These are phyloP conservation scores for Lytechinus variegatus DNA, from an alignment of 35 echinoderm and acorn worm species.

Conservation along the genomic window DNA sequence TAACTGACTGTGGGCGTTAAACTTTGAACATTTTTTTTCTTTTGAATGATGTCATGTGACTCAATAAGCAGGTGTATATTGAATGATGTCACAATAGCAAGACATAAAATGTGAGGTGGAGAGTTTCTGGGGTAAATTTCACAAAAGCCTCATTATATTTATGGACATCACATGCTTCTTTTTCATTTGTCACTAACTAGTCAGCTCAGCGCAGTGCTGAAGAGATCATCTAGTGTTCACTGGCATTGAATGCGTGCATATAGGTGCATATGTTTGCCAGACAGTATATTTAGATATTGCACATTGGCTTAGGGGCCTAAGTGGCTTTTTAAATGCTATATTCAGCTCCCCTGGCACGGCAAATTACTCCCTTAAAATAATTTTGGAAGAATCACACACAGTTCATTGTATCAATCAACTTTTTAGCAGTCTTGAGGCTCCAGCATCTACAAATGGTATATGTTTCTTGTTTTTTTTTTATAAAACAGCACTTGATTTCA, in stretches of 20 bases:
- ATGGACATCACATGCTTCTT: too few species aligned
- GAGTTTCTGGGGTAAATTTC: neutral
- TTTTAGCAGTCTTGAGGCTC: too few species aligned
- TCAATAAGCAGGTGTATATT: neutral
- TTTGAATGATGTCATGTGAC: neutral
- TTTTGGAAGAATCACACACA: neutral
- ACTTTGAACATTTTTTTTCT: too few species aligned
- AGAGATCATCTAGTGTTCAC: too few species aligned
- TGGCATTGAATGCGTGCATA: too few species aligned
- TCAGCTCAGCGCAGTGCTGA: too few species aligned
- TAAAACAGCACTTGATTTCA: too few species aligned
- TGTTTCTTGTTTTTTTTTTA: too few species aligned
- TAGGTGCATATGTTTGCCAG: neutral
- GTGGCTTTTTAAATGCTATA: neutral
- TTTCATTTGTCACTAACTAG: too few species aligned
- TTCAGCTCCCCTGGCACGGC: neutral
- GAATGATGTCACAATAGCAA: neutral
- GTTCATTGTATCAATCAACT: neutral
- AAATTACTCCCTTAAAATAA: neutral
- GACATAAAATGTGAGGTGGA: neutral
- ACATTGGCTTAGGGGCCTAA: neutral
- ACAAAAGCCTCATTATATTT: too few species aligned
- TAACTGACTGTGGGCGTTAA: too few species aligned
- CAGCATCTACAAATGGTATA: neutral
- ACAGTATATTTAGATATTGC: neutral